Percentiles rank a stretch among this genome's conserved stretches.
These are phyloP conservation scores for Anoplius nigerrimus DNA, from an alignment of 2,888 invertebrate genomes.

Conservation along the genomic window DNA sequence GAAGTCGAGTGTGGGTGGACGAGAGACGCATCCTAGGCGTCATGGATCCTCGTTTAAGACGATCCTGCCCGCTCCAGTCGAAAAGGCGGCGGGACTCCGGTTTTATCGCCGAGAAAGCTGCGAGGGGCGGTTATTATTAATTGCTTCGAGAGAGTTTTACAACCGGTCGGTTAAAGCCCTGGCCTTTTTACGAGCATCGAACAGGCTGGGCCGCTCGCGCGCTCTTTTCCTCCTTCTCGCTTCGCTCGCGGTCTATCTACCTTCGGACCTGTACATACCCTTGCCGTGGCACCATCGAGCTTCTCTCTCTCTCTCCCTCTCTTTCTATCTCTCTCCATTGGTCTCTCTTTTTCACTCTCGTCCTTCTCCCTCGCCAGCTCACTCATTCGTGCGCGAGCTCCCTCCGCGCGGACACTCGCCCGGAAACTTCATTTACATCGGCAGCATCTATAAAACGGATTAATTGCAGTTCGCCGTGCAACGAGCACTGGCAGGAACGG, in stretches of 20 bases:
- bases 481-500: slow-evolving; percentile 33
- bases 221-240: slow-evolving; percentile 4
- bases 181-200: slow-evolving; percentile 56
- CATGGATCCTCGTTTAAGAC: background rate
- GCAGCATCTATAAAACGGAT: slow-evolving; percentile 60
- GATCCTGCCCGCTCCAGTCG: background rate
- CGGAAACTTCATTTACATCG: slow-evolving; percentile 58
- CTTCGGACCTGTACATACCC: too few species aligned
- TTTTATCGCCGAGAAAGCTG: slow-evolving; percentile 43
- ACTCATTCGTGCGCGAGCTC: slow-evolving; percentile 9
- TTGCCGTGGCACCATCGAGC: too few species aligned
- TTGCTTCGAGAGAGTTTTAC: slow-evolving; percentile 46
- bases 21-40: background rate
- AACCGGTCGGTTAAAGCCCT: slow-evolving; percentile 40
- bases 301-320: background rate
- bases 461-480: slow-evolving; percentile 51
- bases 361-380: background rate
- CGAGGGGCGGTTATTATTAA: slow-evolving; percentile 49
- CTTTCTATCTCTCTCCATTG: background rate
- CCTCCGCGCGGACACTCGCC: slow-evolving; percentile 32
- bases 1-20: background rate
- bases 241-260: too few species aligned
- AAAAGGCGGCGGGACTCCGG: slow-evolving; percentile 13
- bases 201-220: slow-evolving; percentile 36
- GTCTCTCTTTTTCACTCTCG: background rate